Percentiles rank a stretch among this genome's conserved stretches.
These are phyloP conservation scores for Chrysolina oricalcia DNA, from an alignment of 2,888 invertebrate genomes.

Conservation along the genomic window DNA sequence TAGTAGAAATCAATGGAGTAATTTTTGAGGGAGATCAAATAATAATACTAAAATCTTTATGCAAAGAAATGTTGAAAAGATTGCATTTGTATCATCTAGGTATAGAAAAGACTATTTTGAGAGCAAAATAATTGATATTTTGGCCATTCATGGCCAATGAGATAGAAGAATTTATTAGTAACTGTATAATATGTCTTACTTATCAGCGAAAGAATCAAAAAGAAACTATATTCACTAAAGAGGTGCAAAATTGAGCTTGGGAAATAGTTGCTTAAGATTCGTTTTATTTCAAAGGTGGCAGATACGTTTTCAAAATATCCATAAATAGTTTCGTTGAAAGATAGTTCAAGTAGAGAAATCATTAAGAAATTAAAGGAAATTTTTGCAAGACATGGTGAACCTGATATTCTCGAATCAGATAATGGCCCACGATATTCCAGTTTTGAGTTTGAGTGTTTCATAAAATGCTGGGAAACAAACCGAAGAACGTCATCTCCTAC, in stretches of 20 bases:
- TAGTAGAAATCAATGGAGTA: too few species aligned
- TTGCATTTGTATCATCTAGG: too few species aligned
- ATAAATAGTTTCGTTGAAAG: background rate
- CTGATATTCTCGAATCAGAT: background rate
- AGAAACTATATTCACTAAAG: background rate
- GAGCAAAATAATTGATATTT: too few species aligned
- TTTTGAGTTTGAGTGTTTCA: conserved; percentile 4
- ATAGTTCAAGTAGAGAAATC: background rate
- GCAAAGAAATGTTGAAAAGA: too few species aligned
- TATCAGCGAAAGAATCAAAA: background rate
- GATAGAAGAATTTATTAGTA: background rate
- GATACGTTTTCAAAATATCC: background rate
- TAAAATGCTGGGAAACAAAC: background rate
- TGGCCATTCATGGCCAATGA: too few species aligned
- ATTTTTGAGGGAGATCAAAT: too few species aligned
- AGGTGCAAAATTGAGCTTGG: background rate
- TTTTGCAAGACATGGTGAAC: background rate
- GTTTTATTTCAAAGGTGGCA: background rate
- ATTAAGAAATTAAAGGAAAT: background rate
- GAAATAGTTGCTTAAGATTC: background rate
- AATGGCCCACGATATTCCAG: conserved; percentile 1
- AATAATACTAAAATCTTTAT: too few species aligned
- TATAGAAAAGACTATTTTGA: too few species aligned
- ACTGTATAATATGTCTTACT: background rate
- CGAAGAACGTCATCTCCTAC: background rate